Base-by-base conservation (phyloP, 2,888 invertebrate genomes). In the Polydrusus cervinus region DNA sequence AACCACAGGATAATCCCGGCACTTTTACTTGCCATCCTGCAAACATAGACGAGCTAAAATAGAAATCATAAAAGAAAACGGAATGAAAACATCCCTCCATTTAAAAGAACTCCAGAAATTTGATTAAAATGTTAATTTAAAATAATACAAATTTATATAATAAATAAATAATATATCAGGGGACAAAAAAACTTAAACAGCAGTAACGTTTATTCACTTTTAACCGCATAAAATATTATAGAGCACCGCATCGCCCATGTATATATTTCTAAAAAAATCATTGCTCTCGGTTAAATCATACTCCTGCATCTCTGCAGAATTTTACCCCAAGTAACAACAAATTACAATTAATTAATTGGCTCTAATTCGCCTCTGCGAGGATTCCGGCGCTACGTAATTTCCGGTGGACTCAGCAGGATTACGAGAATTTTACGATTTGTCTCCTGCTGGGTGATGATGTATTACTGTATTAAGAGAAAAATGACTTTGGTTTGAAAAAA, bases 271-370 rank as follows among this genome's bases (percentile, higher is more conserved):
- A 25, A 25, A 25, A 25, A 1, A 25, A n/a, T n/a, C n/a, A n/a
- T n/a, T 25, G 5, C 25, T 25, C 25, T 25, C 25, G 25, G 25
- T 3, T 25, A 25, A 25, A 25, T 5, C 25, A 25, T 25, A 25
- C 38, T 60, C 57, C 57, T 60, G 57, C 57, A 34, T 16, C 57
- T 38, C 57, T 60, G 57, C 57, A 60, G 38, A 16, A 60, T 60
- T 60, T 38, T 18, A 38, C 13, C 38, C n/a, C 57, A 60, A 60
- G 57, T 38, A 38, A 38, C 57, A 60, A 60, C 40, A 38, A 60
- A 60, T 60, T 60, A 60, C 57, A 38, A 60, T 38, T 60, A 60
- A 60, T 60, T 60, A 60, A 60, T 60, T 60, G 57, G 38, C 57
- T 38, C 18, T 60, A 60, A 60, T 60, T 38, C 18, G 38, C 57